A percentile compares a stretch with the other conserved stretches of the same genome.
phyloP scores from a whole-genome alignment of 2,113 vertebrate species.

The Ginglymostoma cirratum region DNA sequence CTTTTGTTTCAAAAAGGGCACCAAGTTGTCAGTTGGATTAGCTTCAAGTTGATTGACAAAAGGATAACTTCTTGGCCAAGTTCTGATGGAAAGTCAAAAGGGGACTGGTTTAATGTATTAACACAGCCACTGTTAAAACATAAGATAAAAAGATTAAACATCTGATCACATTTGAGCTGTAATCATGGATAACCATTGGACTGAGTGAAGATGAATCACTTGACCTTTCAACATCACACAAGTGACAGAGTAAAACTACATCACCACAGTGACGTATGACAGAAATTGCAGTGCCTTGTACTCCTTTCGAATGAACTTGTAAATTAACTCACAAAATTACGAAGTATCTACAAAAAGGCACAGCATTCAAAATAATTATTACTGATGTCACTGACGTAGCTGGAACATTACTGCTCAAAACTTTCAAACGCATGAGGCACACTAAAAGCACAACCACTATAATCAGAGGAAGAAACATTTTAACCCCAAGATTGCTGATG shows the following conservation, averaged over 20 bases:
- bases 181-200: neutral
- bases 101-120: neutral
- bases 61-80: neutral
- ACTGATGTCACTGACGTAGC: neutral
- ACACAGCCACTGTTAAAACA: neutral
- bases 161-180: neutral
- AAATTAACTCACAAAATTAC: neutral
- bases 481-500: neutral
- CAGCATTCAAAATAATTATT: neutral
- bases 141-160: neutral
- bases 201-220: neutral
- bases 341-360: neutral
- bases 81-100: neutral
- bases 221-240: constrained; percentile 7
- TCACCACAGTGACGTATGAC: neutral
- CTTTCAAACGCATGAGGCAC: neutral
- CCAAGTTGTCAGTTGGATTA: neutral
- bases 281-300: neutral
- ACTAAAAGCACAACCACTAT: neutral
- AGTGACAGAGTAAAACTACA: neutral
- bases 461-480: neutral
- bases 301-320: neutral
- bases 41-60: neutral
- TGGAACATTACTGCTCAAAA: neutral
- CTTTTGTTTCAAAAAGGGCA: neutral